Evolutionary conservation across 2,797 vertebrate species (phyloP).

Genomic region (Ceryle rudis): DNA sequence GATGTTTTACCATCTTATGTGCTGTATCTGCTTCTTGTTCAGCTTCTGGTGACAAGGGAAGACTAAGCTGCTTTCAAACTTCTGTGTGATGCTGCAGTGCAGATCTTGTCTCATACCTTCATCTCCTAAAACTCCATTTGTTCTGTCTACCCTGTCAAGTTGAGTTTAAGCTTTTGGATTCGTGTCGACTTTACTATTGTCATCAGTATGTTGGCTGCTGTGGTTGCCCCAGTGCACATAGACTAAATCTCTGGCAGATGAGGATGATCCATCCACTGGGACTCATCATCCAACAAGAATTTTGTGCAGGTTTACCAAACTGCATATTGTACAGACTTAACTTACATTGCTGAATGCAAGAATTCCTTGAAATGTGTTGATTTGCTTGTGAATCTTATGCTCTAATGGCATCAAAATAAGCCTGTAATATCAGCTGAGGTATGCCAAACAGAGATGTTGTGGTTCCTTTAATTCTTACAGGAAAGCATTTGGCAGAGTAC

Average conservation of each 20-base stretch:
- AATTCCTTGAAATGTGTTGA: neutral
- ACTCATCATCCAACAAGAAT: neutral
- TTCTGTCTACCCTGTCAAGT: neutral
- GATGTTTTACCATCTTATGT: neutral
- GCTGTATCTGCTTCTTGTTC: neutral
- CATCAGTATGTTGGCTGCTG: neutral
- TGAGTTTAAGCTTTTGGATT: neutral
- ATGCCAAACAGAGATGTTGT: neutral
- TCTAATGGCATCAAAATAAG: neutral
- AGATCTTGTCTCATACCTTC: neutral
- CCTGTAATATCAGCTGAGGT: neutral
- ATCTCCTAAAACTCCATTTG: neutral
- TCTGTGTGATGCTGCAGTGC: neutral
- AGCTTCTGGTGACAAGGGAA: neutral
- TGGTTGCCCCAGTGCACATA: neutral
- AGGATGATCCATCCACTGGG: neutral
- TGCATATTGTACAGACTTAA: neutral
- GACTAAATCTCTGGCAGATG: neutral
- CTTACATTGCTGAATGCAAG: neutral
- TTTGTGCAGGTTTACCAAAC: neutral
- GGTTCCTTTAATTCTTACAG: neutral
- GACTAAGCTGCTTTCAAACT: neutral
- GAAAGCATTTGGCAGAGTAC: neutral
- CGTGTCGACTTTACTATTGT: neutral
- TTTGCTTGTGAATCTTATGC: neutral